These are phyloP conservation scores for Ecliptopera silaceata DNA, from an alignment of 2,888 invertebrate species.

Conservation along the genomic window DNA sequence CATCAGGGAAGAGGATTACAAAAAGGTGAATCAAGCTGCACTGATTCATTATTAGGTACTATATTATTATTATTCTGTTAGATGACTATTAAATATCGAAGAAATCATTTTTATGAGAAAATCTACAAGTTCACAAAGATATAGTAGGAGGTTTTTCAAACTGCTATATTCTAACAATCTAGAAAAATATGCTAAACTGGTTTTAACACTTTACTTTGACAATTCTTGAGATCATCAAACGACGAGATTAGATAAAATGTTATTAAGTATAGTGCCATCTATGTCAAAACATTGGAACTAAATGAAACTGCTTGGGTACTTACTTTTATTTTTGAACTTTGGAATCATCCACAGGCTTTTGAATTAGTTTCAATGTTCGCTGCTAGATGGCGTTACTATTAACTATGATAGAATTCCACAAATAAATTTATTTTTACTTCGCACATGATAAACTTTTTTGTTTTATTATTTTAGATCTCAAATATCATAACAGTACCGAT, in stretches of 20 bases:
- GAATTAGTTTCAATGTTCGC: background rate
- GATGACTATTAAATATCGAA: too few relatives aligned
- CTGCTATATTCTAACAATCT: too few relatives aligned
- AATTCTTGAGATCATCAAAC: too few relatives aligned
- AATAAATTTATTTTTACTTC: background rate
- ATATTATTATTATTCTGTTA: background rate
- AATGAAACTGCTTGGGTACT: background rate
- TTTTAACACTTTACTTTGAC: too few relatives aligned
- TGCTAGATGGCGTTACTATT: conserved; percentile 39
- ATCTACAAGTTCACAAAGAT: too few relatives aligned
- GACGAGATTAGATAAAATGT: background rate
- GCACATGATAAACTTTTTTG: background rate
- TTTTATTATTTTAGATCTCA: conserved; percentile 57
- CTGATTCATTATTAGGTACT: conserved; percentile 30
- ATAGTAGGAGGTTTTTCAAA: too few relatives aligned
- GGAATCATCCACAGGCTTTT: background rate
- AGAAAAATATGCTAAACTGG: too few relatives aligned
- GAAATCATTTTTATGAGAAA: too few relatives aligned
- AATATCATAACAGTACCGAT: conserved; percentile 63
- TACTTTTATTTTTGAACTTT: background rate
- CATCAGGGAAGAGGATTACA: conserved; percentile 67
- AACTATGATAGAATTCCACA: background rate
- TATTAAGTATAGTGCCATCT: conserved; percentile 14
- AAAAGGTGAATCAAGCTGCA: conserved; percentile 67
- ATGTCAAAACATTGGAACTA: conserved; percentile 1